Percentiles rank a stretch among this genome's conserved stretches.
Conservation (phyloP, 2,888 invertebrate genomes). For the Lacanobia wlatinum region DNA sequence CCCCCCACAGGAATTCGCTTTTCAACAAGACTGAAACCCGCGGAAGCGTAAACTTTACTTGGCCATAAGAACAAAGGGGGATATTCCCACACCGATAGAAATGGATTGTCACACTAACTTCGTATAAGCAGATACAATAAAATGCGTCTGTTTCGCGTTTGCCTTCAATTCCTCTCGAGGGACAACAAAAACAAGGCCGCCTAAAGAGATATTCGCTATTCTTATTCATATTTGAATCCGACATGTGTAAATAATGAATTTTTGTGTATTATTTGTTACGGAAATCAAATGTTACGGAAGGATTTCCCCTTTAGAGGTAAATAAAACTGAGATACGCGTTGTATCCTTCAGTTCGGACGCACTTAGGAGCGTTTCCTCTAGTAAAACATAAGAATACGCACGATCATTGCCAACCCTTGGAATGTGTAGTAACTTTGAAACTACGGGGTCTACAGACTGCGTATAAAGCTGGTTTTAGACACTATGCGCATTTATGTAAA, state of each 20-base stretch:
- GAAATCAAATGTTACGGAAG: constrained; percentile 32
- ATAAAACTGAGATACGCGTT: constrained; percentile 23
- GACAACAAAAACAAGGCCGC: constrained; percentile 55
- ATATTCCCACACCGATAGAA: constrained; percentile 65
- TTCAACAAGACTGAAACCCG: constrained; percentile 66
- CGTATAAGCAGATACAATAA: constrained; percentile 72
- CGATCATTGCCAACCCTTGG: constrained; percentile 24
- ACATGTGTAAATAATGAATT: constrained; percentile 54
- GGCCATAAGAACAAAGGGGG: constrained; percentile 54
- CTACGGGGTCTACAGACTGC: background rate
- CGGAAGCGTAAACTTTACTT: constrained; percentile 62
- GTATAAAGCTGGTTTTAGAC: background rate
- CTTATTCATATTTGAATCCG: constrained; percentile 58
- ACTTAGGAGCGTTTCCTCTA: constrained; percentile 28
- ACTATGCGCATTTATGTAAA: background rate
- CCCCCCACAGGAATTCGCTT: constrained; percentile 74
- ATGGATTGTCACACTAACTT: constrained; percentile 69
- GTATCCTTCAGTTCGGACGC: constrained; percentile 20
- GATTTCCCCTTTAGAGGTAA: constrained; percentile 30
- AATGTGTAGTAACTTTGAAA: constrained; percentile 34
- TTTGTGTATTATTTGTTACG: constrained; percentile 44
- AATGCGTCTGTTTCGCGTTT: constrained; percentile 71
- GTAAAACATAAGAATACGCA: constrained; percentile 40
- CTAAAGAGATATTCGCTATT: constrained; percentile 54
- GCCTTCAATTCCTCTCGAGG: constrained; percentile 68